Evolutionary conservation across 2,797 vertebrate species (phyloP).

Genomic region (Lepilemur septentrionalis): DNA sequence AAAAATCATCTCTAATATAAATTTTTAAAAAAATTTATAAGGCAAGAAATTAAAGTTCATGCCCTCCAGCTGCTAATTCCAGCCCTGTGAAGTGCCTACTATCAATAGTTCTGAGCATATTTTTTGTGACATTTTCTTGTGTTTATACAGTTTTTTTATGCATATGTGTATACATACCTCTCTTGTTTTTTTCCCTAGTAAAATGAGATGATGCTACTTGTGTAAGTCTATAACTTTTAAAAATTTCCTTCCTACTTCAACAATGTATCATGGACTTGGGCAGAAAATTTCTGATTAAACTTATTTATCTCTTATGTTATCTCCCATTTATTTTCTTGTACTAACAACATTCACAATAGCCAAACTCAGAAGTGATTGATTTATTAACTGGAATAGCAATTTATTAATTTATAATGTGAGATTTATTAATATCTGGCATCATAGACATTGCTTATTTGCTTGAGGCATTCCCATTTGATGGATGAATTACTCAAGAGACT

Average conservation of each 20-base stretch:
- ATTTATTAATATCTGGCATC: conserved; percentile 33
- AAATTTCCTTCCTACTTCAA: background rate
- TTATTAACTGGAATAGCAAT: conserved; percentile 59
- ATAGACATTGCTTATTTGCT: conserved; percentile 62
- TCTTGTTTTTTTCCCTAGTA: background rate
- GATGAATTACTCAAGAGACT: conserved; percentile 65
- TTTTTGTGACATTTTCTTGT: conserved; percentile 27
- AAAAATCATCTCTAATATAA: background rate
- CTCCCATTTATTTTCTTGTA: conserved; percentile 72
- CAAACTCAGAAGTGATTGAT: conserved; percentile 62
- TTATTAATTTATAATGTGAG: conserved; percentile 58
- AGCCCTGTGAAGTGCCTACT: background rate
- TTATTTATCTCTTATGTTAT: conserved; percentile 70
- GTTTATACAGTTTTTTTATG: background rate
- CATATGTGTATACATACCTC: background rate
- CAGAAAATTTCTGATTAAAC: conserved; percentile 59
- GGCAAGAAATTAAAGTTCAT: conserved; percentile 19
- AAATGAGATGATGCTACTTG: conserved; percentile 6
- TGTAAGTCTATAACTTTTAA: conserved; percentile 13
- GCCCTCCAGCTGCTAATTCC: background rate
- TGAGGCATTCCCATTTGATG: conserved; percentile 58
- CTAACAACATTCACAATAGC: conserved; percentile 66
- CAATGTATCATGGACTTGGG: conserved; percentile 15
- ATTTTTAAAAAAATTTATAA: background rate
- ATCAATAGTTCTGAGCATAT: background rate